phyloP scores from a whole-genome alignment of 2,888 invertebrate species.

The Drosophila cracens region DNA sequence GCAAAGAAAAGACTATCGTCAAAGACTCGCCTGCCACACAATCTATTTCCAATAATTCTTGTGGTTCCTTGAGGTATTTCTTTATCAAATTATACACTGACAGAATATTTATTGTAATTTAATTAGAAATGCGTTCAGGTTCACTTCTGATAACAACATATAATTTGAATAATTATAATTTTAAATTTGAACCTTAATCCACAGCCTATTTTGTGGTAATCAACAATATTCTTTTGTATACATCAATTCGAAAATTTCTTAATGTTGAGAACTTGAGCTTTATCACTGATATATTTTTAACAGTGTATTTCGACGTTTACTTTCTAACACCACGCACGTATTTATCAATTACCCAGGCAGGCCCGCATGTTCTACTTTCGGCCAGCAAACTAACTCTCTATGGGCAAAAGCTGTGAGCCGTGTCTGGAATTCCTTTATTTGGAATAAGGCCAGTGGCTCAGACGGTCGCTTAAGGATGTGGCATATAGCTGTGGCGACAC shows the following conservation, averaged over 20 bases:
- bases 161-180: not conserved
- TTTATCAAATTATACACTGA: constrained; percentile 6
- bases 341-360: constrained; percentile 61
- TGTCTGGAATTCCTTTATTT: constrained; percentile 63
- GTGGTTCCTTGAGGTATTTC: constrained; percentile 17
- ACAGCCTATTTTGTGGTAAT: not conserved
- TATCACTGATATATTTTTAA: constrained; percentile 9
- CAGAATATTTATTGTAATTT: constrained; percentile 4
- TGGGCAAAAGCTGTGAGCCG: constrained; percentile 44
- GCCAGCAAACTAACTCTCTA: constrained; percentile 53
- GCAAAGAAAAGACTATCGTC: not conserved
- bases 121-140: not conserved
- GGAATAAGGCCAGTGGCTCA: constrained; percentile 74
- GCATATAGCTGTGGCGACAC: constrained; percentile 17
- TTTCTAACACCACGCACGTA: constrained; percentile 71
- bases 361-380: constrained; percentile 70
- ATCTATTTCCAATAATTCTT: constrained; percentile 34
- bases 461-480: constrained; percentile 69
- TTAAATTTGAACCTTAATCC: not conserved
- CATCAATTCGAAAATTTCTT: not conserved
- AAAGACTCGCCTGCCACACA: constrained; percentile 3
- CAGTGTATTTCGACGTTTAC: constrained; percentile 55
- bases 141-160: not conserved
- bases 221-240: not conserved
- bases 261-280: not conserved